These are phyloP conservation scores for Poecilia picta DNA, from an alignment of 2,797 vertebrate species.

Conservation along the genomic window DNA sequence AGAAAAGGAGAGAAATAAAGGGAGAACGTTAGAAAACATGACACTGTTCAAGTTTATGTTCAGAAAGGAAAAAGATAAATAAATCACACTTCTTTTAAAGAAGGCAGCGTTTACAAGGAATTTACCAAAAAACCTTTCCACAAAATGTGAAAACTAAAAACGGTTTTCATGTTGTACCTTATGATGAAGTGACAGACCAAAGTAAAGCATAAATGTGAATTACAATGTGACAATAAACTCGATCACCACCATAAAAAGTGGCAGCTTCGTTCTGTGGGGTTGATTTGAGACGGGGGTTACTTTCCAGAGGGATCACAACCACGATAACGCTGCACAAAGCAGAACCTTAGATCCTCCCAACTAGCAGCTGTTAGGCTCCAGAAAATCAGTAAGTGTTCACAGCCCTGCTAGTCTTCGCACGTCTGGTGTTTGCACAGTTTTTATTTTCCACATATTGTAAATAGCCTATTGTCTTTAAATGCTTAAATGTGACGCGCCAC, in stretches of 20 bases:
- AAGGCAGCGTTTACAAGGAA: neutral
- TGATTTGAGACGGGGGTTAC: neutral
- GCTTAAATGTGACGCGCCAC: too few relatives aligned
- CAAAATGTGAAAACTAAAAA: neutral
- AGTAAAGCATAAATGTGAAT: neutral
- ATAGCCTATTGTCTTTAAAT: too few relatives aligned
- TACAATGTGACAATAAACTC: neutral
- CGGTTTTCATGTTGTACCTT: neutral
- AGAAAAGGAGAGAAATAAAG: conserved; percentile 62
- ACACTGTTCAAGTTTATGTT: neutral
- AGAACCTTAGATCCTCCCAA: too few relatives aligned
- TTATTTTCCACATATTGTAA: too few relatives aligned
- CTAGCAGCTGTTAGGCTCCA: too few relatives aligned
- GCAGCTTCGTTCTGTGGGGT: too few relatives aligned
- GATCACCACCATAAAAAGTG: too few relatives aligned
- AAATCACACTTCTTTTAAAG: neutral
- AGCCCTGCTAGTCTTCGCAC: too few relatives aligned
- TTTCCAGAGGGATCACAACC: neutral
- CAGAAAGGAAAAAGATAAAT: neutral
- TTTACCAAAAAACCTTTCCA: neutral
- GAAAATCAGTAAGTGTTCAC: too few relatives aligned
- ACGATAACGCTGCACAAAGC: neutral
- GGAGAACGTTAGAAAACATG: conserved; percentile 28
- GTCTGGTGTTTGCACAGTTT: too few relatives aligned
- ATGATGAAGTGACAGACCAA: neutral